Base-by-base conservation (phyloP, 1,140 invertebrate species). In the Macrocentrus cingulum region DNA sequence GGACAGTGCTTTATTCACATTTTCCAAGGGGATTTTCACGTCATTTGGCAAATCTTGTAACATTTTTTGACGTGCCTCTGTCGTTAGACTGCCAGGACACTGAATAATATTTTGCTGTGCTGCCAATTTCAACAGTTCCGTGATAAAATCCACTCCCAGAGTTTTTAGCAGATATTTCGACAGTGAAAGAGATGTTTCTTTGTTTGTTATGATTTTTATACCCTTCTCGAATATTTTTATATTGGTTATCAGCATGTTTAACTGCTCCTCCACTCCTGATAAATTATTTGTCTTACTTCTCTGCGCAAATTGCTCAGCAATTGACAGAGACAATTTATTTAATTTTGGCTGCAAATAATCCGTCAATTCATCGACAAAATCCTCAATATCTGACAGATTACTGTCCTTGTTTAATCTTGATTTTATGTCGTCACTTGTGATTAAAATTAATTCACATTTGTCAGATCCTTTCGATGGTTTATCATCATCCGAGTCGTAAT, bases 161-260 rank as follows among this genome's bases (percentile, higher is more conserved):
- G 91, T 88, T 77, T 92, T 94, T 11, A 96, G 70, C 18, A 97
- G 74, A 78, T 96, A 93, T 72, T 92, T 93, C 0, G 81, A 75
- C 45, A 96, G 79, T 46, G 88, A 83, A 1, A 74, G 32, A 71
- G 93, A 88, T 41, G 84, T 75, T 42, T 86, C 74, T 81, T 85
- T 72, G 60, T 79, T 72, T 66, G 86, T 82, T 41, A 81, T 74
- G 23, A 23, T 45, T 72, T 92, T 94, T 0, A 94, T 79, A 3
- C 91, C 92, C 76, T 94, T 95, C 54, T 95, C 90, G 80, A 92
- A 96, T 15, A 95, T 77, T 61, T 86, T 84, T 23, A 94, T 86
- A 70, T 94, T 92, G 44, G 84, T 84, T 13, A 88, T 80, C 8
- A 94, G 72, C 15, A 85, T 81, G 70, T 91, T 91, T 1, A 96